Evolutionary conservation across 2,797 vertebrate species (phyloP).

Genomic region (Momotus momota): DNA sequence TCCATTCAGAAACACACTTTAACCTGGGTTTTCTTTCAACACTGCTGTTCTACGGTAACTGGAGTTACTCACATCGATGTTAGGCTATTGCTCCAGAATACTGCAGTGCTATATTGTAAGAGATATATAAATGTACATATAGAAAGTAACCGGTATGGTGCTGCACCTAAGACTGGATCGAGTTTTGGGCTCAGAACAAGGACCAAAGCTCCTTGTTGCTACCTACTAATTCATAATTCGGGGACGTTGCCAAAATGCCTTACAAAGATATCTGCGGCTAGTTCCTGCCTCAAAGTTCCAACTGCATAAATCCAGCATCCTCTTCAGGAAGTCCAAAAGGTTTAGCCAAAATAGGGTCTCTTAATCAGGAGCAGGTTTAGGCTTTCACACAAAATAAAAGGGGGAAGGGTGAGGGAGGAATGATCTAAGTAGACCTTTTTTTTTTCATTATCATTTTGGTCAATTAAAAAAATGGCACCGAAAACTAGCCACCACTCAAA

Average conservation of each 20-base stretch:
- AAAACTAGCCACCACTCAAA: slow-evolving; percentile 26
- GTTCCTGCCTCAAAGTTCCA: slow-evolving; percentile 9
- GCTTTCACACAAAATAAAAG: slow-evolving; percentile 52
- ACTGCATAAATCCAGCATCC: slow-evolving; percentile 17
- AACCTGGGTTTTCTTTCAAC: slow-evolving; percentile 1
- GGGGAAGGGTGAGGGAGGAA: neutral
- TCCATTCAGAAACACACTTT: slow-evolving; percentile 41
- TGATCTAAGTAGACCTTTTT: neutral
- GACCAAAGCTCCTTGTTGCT: neutral
- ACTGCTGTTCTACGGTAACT: neutral
- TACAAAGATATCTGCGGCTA: neutral
- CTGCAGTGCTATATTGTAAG: neutral
- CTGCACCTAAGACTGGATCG: neutral
- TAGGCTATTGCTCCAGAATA: neutral
- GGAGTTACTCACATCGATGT: neutral
- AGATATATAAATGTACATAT: neutral
- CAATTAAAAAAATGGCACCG: neutral
- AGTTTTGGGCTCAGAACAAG: neutral
- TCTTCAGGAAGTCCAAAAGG: neutral
- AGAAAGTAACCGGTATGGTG: neutral
- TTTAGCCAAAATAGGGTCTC: neutral
- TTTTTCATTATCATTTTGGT: neutral
- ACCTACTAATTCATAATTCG: neutral
- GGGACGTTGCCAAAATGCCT: slow-evolving; percentile 24
- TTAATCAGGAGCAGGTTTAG: neutral